A percentile compares a stretch with the other conserved stretches of the same genome.
Conservation (phyloP, 2,113 vertebrate genomes). For the Empidonax alnorum region DNA sequence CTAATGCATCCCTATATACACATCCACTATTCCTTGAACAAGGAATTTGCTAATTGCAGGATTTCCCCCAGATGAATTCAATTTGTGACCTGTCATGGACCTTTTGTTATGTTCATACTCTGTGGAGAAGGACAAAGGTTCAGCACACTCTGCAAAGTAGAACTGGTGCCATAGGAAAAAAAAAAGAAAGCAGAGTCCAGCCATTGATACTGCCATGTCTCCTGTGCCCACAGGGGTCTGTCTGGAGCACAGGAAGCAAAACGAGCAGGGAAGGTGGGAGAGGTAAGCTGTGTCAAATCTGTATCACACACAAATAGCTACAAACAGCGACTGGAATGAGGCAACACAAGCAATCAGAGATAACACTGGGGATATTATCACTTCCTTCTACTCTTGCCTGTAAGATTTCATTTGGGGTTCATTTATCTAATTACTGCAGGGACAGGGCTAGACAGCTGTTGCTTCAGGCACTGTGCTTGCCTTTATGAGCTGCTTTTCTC, state of each 20-base stretch:
- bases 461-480: constrained; percentile 45
- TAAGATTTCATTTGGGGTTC: constrained; percentile 31
- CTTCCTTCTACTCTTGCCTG: neutral
- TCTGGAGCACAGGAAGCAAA: neutral
- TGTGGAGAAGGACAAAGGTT: constrained; percentile 11
- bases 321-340: neutral
- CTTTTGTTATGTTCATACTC: neutral
- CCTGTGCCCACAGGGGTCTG: neutral
- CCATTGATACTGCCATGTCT: neutral
- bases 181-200: neutral
- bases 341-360: neutral
- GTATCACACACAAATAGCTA: neutral
- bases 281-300: neutral
- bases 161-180: neutral
- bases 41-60: constrained; percentile 14
- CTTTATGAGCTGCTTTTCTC: constrained; percentile 48
- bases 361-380: neutral
- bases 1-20: neutral
- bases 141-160: neutral
- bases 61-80: neutral
- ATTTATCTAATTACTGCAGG: constrained; percentile 50
- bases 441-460: constrained; percentile 38
- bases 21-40: neutral
- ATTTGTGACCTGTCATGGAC: neutral
- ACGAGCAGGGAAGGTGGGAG: neutral